Evolutionary conservation across 2,113 vertebrate species (phyloP).

Genomic region (Gymnocephalus cernua): DNA sequence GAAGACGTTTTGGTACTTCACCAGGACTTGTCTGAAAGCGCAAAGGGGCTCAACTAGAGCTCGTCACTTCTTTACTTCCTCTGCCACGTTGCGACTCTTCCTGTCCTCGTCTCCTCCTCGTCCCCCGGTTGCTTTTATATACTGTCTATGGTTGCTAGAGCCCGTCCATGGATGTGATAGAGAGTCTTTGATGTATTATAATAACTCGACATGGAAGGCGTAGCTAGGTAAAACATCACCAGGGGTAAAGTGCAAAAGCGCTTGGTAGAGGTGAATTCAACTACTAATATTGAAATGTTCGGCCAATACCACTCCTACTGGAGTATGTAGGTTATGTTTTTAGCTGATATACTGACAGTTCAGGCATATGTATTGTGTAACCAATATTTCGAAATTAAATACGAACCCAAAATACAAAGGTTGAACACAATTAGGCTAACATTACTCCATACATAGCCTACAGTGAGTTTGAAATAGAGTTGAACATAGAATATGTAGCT

Average conservation of each 20-base stretch:
- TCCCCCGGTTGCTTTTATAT: too few species aligned
- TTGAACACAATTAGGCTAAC: too few species aligned
- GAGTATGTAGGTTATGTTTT: neutral
- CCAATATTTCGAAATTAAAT: too few species aligned
- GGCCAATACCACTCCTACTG: neutral
- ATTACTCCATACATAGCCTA: neutral
- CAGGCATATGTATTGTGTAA: too few species aligned
- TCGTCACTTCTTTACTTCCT: rapidly evolving
- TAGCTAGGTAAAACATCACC: too few species aligned
- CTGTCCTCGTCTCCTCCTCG: too few species aligned
- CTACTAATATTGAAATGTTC: too few species aligned
- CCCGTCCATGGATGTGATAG: too few species aligned
- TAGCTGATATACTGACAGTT: neutral
- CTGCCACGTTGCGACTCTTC: neutral
- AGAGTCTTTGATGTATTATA: too few species aligned
- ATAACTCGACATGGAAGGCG: neutral
- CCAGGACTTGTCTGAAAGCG: neutral
- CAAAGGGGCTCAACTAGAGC: neutral
- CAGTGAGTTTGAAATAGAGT: neutral
- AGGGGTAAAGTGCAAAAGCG: too few species aligned
- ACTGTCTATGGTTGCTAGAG: too few species aligned
- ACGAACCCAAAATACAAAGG: too few species aligned
- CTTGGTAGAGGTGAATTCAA: neutral
- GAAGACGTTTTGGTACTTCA: neutral
- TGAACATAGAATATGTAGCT: neutral